These are phyloP conservation scores for Pipistrellus nathusii DNA, from an alignment of 2,797 vertebrate species.

Conservation along the genomic window DNA sequence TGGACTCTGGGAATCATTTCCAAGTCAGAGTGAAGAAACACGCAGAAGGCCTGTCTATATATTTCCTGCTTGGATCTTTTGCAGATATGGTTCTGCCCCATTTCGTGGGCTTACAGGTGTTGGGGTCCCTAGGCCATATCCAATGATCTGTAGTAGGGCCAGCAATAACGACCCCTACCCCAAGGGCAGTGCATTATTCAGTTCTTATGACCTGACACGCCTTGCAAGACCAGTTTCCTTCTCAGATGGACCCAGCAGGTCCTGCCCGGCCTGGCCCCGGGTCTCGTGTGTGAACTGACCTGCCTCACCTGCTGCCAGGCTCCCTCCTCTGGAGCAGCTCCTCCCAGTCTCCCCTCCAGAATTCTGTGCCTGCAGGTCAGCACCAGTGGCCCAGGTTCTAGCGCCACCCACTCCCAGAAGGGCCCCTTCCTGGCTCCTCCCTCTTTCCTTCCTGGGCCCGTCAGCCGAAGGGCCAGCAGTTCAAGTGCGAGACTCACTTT, in stretches of 20 bases:
- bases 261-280: neutral
- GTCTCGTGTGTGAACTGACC: neutral
- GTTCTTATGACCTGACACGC: too few species aligned
- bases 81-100: too few species aligned
- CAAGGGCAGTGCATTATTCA: too few species aligned
- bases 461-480: neutral
- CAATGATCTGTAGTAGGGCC: too few species aligned
- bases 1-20: too few species aligned
- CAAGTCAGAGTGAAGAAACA: too few species aligned
- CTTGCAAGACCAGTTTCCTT: too few species aligned
- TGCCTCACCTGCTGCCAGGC: neutral
- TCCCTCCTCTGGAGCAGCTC: neutral
- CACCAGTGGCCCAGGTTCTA: neutral
- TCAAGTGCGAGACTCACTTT: neutral
- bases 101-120: too few species aligned
- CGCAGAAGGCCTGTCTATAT: too few species aligned
- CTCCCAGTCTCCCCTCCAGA: neutral
- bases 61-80: too few species aligned
- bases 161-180: too few species aligned
- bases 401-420: neutral
- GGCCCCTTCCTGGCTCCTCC: neutral
- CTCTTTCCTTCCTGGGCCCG: neutral
- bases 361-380: neutral
- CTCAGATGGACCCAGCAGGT: neutral
- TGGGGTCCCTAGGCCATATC: too few species aligned